Conservation (phyloP, 2,113 vertebrate genomes). For the Ursus arctos region DNA sequence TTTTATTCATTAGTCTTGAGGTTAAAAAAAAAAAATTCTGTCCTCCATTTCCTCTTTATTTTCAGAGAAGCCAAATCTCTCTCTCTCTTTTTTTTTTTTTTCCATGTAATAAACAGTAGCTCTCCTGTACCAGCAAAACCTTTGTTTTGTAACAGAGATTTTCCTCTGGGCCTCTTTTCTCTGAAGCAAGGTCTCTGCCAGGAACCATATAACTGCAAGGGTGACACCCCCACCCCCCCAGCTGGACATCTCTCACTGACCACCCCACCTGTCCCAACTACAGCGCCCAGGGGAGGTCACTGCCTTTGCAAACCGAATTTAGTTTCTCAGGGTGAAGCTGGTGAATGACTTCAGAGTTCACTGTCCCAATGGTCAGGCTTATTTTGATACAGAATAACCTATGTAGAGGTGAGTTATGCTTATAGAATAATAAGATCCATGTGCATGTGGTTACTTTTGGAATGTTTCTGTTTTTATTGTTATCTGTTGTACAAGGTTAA, state of each 20-base stretch:
- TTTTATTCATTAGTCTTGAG: not conserved
- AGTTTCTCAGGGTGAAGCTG: not conserved
- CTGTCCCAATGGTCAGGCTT: not conserved
- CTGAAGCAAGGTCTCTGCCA: not conserved
- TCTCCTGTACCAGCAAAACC: not conserved
- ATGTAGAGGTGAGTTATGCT: not conserved
- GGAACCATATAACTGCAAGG: not conserved
- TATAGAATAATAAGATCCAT: not conserved
- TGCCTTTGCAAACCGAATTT: not conserved
- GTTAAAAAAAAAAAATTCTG: not conserved
- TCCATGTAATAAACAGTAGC: not conserved
- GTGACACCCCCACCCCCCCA: accelerated
- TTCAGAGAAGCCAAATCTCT: not conserved
- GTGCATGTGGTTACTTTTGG: not conserved
- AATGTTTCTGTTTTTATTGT: constrained; percentile 9
- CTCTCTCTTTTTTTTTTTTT: not conserved
- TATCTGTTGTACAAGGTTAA: not conserved
- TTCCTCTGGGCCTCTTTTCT: not conserved
- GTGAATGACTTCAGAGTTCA: not conserved
- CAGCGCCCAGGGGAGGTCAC: not conserved
- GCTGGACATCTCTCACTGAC: not conserved
- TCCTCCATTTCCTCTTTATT: constrained; percentile 18
- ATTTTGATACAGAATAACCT: not conserved
- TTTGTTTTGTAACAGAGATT: not conserved
- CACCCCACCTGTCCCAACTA: not conserved